phyloP scores from a whole-genome alignment of 1,140 invertebrate species.

The Micrasema longulum region DNA sequence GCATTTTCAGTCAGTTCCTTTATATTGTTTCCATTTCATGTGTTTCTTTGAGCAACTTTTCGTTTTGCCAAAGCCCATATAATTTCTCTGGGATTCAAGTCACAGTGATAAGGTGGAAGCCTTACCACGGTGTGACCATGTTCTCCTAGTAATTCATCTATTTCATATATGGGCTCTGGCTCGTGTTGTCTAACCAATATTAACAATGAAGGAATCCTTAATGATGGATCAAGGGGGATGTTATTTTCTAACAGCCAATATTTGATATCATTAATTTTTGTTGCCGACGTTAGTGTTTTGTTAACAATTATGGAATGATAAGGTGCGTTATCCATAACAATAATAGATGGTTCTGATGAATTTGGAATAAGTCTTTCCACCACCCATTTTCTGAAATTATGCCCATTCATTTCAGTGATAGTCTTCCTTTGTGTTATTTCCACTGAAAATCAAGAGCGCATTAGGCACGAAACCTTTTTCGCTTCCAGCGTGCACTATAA shows the following conservation, averaged over 20 bases:
- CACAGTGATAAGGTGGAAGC: too few relatives aligned
- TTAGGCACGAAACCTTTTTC: conserved; percentile 48
- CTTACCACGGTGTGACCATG: too few relatives aligned
- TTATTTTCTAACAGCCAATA: conserved; percentile 45
- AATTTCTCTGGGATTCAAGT: too few relatives aligned
- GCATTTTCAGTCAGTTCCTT: conserved; percentile 16
- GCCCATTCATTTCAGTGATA: conserved; percentile 49
- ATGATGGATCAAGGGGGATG: conserved; percentile 31
- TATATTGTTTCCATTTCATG: conserved; percentile 25
- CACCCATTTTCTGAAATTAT: conserved; percentile 41
- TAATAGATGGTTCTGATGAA: conserved; percentile 38
- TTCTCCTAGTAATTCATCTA: too few relatives aligned
- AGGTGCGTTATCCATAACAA: conserved; percentile 48
- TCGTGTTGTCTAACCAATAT: too few relatives aligned
- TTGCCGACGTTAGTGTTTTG: conserved; percentile 37
- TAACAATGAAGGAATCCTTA: conserved; percentile 17
- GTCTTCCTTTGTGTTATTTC: conserved; percentile 47
- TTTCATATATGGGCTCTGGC: too few relatives aligned
- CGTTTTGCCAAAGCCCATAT: too few relatives aligned
- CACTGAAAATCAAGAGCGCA: conserved; percentile 45
- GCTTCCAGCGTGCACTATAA: conserved; percentile 46
- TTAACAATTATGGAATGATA: conserved; percentile 39
- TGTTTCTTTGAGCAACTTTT: too few relatives aligned
- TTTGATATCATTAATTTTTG: conserved; percentile 40
- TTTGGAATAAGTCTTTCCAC: conserved; percentile 35